Base-by-base conservation (phyloP, 1,140 invertebrate genomes). In the Listronotus oregonensis region DNA sequence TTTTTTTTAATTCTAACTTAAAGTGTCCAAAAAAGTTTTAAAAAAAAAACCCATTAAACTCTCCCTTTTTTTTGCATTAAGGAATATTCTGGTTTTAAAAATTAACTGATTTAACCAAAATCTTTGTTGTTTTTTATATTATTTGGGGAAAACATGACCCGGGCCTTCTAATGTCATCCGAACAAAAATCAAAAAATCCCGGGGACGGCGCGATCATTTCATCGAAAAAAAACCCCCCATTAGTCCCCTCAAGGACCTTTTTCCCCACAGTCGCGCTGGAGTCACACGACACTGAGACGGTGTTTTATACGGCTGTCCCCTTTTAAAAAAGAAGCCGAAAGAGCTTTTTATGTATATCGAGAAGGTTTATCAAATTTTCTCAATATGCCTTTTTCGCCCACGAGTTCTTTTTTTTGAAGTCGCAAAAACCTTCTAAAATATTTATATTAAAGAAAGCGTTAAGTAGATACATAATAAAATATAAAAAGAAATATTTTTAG, bases 161-260 rank as follows among this genome's bases (percentile, higher is more conserved):
- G 67, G 67, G 67, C 67, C 67, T 68, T 64, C 66, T 67, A 63
- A 67, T 42, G 60, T 63, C 66, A 62, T 17, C 18, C 40, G 32
- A 56, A 34, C 43, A 40, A 21, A 34, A 64, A 64, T 68, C 67
- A 68, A 68, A 68, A 62, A 32, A 51, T 42, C 12, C 51, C 65
- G 58, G 58, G 14, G 44, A 51, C 31, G 42, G 47, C 51, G 12
- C 31, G 14, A 21, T 49, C 46, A 18, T 11, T 11, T 6, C 9
- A 18, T 7, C 17, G 11, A 40, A 58, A 60, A 62, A 62, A 62
- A 47, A 62, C 27, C 47, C 47, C 59, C 49, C 52, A 62, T 62
- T 62, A 62, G 59, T 62, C 14, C 47, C 37, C 47, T 62, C 37
- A 44, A 52, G 49, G 59, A 52, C 59, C 59, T 52, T 52, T 52